phyloP scores from a whole-genome alignment of 1,140 invertebrate species.

The Hyles vespertilio region DNA sequence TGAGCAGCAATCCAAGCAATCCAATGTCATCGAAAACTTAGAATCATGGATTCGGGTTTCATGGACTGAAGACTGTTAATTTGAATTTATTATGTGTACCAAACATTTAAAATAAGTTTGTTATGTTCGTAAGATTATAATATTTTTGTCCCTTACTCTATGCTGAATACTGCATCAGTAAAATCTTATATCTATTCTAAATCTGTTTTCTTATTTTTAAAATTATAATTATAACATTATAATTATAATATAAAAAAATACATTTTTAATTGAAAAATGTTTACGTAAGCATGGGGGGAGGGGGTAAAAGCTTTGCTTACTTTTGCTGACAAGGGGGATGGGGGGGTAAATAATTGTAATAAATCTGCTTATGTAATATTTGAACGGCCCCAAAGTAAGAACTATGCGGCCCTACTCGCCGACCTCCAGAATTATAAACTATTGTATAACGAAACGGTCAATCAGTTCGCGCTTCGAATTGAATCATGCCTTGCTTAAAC shows the following conservation, averaged over 20 bases:
- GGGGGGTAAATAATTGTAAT: slow-evolving; percentile 7
- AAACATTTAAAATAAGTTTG: slow-evolving; percentile 28
- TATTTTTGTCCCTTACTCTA: slow-evolving; percentile 29
- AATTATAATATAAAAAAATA: slow-evolving; percentile 5
- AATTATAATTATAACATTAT: slow-evolving; percentile 6
- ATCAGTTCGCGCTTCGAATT: slow-evolving; percentile 13
- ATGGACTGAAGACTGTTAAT: slow-evolving; percentile 39
- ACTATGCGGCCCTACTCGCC: slow-evolving; percentile 16
- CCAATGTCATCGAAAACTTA: slow-evolving; percentile 37
- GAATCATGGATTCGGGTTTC: slow-evolving; percentile 38
- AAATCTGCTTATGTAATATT: slow-evolving; percentile 6
- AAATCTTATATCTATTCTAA: slow-evolving; percentile 21
- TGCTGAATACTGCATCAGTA: slow-evolving; percentile 26
- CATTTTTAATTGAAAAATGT: slow-evolving; percentile 2
- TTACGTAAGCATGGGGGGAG: slow-evolving; percentile 3
- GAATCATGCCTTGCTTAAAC: slow-evolving; percentile 19
- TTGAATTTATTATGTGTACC: slow-evolving; percentile 26
- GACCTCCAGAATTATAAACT: slow-evolving; percentile 21
- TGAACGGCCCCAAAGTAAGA: slow-evolving; percentile 10
- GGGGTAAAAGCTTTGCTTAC: too few relatives aligned
- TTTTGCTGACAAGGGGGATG: slow-evolving; percentile 12
- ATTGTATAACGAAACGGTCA: slow-evolving; percentile 2
- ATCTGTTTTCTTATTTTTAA: slow-evolving; percentile 10
- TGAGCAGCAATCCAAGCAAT: slow-evolving; percentile 27
- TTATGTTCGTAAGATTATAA: slow-evolving; percentile 23